phyloP scores from a whole-genome alignment of 2,888 invertebrate genomes.

The Yponomeuta plumbellus region DNA sequence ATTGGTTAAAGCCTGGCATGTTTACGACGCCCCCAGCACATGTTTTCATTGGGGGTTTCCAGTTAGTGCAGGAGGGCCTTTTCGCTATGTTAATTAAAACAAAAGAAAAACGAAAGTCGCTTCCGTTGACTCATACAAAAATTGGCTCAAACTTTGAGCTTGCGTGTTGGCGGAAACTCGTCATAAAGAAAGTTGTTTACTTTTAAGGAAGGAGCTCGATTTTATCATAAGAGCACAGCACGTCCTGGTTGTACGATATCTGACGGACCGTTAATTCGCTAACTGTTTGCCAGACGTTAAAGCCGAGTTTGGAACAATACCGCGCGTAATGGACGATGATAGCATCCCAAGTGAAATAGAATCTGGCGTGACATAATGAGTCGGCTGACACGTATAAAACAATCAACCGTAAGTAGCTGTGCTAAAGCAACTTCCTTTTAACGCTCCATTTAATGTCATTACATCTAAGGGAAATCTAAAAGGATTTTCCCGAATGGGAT shows the following conservation, averaged over 20 bases:
- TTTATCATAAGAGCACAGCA: neutral
- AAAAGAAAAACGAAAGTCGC: conserved; percentile 7
- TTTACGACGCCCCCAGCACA: neutral
- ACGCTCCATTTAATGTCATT: too few relatives aligned
- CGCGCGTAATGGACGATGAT: neutral
- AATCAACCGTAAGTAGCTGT: neutral
- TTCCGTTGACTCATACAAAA: conserved; percentile 1
- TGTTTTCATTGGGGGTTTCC: neutral
- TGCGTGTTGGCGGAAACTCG: conserved; percentile 3
- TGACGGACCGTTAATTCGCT: conserved; percentile 7
- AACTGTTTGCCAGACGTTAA: conserved; percentile 8
- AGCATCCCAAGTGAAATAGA: neutral
- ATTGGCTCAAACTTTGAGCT: neutral
- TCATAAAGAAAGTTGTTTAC: neutral
- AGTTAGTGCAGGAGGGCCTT: conserved; percentile 2
- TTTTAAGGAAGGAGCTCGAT: conserved; percentile 1
- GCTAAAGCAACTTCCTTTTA: too few relatives aligned
- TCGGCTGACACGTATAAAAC: neutral
- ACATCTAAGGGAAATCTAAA: too few relatives aligned
- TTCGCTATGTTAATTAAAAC: neutral
- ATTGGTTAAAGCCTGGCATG: neutral
- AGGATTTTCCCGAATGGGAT: too few relatives aligned
- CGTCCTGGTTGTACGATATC: neutral
- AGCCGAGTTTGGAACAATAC: conserved; percentile 9
- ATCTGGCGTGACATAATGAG: neutral